A percentile compares a stretch with the other conserved stretches of the same genome.
Conservation (phyloP, 2,888 invertebrate species). For the Phaedon cochleariae region DNA sequence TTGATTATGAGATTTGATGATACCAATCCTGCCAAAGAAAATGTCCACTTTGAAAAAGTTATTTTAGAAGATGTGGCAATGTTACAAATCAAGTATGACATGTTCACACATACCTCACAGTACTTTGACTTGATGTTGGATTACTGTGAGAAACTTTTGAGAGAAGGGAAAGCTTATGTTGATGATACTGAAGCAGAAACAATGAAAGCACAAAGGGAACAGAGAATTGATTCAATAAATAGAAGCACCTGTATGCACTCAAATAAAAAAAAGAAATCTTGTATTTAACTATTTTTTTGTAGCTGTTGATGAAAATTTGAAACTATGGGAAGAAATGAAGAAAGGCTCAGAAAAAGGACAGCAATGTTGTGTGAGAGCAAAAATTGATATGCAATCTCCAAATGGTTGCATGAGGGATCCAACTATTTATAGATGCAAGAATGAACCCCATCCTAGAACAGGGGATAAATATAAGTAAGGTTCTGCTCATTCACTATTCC, state of each 20-base stretch:
- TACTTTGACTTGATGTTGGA: slow-evolving; percentile 93
- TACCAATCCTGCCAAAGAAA: slow-evolving; percentile 99
- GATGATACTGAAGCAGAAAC: slow-evolving; percentile 94
- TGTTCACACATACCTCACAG: slow-evolving; percentile 94
- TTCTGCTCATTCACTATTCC: neutral
- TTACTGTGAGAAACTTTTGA: slow-evolving; percentile 87
- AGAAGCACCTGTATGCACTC: slow-evolving; percentile 80
- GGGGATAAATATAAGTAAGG: slow-evolving; percentile 93
- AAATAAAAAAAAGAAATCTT: slow-evolving; percentile 2
- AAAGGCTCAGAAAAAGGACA: slow-evolving; percentile 81
- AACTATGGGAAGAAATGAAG: slow-evolving; percentile 96
- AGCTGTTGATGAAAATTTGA: slow-evolving; percentile 83
- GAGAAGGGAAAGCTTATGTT: slow-evolving; percentile 91
- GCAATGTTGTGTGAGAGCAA: slow-evolving; percentile 93
- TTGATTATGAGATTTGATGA: slow-evolving; percentile 99
- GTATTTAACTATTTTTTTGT: slow-evolving; percentile 11
- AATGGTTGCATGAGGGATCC: slow-evolving; percentile 99
- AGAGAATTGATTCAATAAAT: slow-evolving; percentile 84
- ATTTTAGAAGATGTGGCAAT: slow-evolving; percentile 93
- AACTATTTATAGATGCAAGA: slow-evolving; percentile 97
- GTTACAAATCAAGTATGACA: slow-evolving; percentile 91
- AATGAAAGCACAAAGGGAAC: slow-evolving; percentile 96
- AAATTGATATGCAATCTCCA: slow-evolving; percentile 94
- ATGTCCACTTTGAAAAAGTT: slow-evolving; percentile 95
- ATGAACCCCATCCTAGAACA: slow-evolving; percentile 92